These are phyloP conservation scores for Streblospio benedicti DNA, from an alignment of 1,140 invertebrate species.

Conservation along the genomic window DNA sequence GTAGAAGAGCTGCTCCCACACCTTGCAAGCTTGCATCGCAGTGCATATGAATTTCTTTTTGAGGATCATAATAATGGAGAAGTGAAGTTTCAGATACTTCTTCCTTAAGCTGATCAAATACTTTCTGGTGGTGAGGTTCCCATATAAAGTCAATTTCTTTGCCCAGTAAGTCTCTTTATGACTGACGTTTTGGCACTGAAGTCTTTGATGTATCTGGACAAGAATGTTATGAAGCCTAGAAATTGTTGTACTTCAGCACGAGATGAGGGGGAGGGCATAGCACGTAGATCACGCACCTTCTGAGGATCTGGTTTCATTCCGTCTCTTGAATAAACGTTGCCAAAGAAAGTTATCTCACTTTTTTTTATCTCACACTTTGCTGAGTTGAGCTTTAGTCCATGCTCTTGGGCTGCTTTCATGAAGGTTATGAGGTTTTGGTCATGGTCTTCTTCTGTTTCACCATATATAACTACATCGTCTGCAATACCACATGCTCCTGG, in stretches of 20 bases:
- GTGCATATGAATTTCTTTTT: background rate
- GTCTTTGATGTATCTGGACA: background rate
- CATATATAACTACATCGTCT: constrained; percentile 25
- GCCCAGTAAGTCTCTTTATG: background rate
- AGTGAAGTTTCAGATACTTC: background rate
- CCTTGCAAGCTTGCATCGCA: too few species aligned
- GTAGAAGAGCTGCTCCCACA: too few species aligned
- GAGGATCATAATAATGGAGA: background rate
- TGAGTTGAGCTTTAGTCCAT: constrained; percentile 21
- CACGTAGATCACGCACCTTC: background rate
- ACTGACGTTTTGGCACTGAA: background rate
- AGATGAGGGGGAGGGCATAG: constrained; percentile 19
- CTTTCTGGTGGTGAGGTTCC: background rate
- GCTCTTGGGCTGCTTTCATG: constrained; percentile 19
- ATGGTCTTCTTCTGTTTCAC: background rate
- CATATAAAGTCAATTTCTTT: background rate
- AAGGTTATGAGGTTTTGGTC: constrained; percentile 21
- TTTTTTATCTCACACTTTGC: constrained; percentile 16
- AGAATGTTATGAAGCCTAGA: constrained; percentile 3
- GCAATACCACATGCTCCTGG: constrained; percentile 38
- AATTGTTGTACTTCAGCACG: constrained; percentile 22
- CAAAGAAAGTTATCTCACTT: background rate
- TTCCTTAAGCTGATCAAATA: background rate
- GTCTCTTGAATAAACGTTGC: background rate
- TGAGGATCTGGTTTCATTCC: background rate